These are phyloP conservation scores for Cettia cetti DNA, from an alignment of 2,113 vertebrate genomes.

Conservation along the genomic window DNA sequence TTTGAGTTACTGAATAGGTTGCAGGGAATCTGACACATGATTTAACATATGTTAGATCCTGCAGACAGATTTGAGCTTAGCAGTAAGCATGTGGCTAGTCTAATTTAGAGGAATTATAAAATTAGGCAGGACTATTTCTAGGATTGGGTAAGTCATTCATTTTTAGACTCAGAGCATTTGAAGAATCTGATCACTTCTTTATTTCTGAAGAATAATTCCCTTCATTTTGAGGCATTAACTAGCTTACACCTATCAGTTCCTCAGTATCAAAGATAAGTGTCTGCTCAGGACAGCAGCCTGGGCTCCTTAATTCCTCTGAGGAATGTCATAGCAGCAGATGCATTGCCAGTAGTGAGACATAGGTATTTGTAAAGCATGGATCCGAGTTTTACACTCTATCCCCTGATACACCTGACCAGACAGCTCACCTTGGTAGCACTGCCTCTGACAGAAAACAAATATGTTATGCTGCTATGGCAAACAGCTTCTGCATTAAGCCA, in stretches of 20 bases:
- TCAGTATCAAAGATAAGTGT: background rate
- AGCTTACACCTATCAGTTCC: background rate
- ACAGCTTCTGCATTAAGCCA: background rate
- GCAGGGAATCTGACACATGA: slow-evolving; percentile 33
- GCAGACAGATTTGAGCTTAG: slow-evolving; percentile 57
- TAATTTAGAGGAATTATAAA: slow-evolving; percentile 64
- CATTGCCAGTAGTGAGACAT: background rate
- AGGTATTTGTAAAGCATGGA: background rate
- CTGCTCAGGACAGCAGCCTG: background rate
- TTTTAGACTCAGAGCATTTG: slow-evolving; percentile 2
- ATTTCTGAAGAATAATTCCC: background rate
- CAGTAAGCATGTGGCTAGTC: slow-evolving; percentile 57
- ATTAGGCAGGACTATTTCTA: slow-evolving; percentile 44
- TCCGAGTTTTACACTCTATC: background rate
- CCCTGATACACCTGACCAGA: background rate
- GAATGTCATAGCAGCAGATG: background rate
- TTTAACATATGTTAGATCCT: slow-evolving; percentile 53
- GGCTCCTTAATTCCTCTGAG: background rate
- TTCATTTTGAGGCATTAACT: background rate
- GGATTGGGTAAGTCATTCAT: background rate
- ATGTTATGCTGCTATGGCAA: background rate
- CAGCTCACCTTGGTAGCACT: background rate
- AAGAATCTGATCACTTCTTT: background rate
- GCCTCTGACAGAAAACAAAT: background rate
- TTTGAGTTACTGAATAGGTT: slow-evolving; percentile 23